These are phyloP conservation scores for Nomada flava DNA, from an alignment of 2,888 invertebrate genomes.

Conservation along the genomic window DNA sequence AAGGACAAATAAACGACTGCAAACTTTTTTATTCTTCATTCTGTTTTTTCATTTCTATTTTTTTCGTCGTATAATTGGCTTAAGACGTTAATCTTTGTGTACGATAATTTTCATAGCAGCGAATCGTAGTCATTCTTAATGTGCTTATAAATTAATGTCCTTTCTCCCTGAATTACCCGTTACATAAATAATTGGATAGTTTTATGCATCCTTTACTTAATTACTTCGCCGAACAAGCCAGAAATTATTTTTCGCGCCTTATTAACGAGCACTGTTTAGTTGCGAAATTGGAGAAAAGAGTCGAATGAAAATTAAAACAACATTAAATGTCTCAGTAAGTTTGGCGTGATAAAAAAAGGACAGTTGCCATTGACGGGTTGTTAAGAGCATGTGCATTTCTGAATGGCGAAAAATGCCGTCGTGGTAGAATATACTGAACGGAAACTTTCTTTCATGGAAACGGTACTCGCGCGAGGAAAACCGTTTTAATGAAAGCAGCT, in stretches of 20 bases:
- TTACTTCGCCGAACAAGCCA: too few species aligned
- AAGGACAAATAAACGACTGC: neutral
- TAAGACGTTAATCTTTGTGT: neutral
- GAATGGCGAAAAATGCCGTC: constrained; percentile 10
- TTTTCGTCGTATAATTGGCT: neutral
- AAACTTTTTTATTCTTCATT: neutral
- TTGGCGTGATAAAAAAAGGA: neutral
- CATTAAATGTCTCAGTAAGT: too few species aligned
- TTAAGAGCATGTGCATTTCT: neutral
- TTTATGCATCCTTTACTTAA: neutral
- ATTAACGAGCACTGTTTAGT: too few species aligned
- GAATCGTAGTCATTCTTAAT: neutral
- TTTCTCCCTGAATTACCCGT: neutral
- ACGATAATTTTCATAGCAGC: neutral
- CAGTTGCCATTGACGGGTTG: neutral
- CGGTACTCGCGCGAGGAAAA: constrained; percentile 49
- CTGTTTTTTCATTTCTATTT: neutral
- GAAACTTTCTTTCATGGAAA: constrained; percentile 57
- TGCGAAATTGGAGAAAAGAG: too few species aligned
- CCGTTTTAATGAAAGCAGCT: constrained; percentile 58
- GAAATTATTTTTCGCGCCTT: too few species aligned
- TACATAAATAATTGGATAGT: neutral
- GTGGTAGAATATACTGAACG: constrained; percentile 24
- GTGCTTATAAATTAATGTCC: neutral
- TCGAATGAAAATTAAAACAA: too few species aligned